A percentile compares a stretch with the other conserved stretches of the same genome.
These are phyloP conservation scores for Lontra canadensis DNA, from an alignment of 2,113 vertebrate genomes.

Conservation along the genomic window DNA sequence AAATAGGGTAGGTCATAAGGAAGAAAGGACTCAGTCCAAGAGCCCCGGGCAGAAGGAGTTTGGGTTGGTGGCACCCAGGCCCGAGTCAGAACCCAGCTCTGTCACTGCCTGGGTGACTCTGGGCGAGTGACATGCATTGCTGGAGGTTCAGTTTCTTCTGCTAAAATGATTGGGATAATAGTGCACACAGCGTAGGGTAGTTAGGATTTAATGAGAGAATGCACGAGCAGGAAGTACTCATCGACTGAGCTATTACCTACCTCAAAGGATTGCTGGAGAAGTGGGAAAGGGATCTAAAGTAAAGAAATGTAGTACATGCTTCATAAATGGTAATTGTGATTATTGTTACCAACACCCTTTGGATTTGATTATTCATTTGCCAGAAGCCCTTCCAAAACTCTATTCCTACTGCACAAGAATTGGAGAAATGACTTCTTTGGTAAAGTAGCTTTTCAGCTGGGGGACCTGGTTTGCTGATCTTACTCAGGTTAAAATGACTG, in stretches of 20 bases:
- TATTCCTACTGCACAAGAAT: constrained; percentile 60
- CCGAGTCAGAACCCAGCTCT: not conserved
- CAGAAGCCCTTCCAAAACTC: constrained; percentile 72
- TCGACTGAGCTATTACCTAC: constrained; percentile 47
- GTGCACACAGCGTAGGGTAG: not conserved
- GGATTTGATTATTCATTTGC: constrained; percentile 68
- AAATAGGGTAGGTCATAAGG: not conserved
- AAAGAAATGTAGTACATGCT: constrained; percentile 39
- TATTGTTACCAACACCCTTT: constrained; percentile 58
- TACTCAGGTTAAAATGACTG: constrained; percentile 80
- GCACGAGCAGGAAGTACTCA: constrained; percentile 17
- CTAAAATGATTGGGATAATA: constrained; percentile 62
- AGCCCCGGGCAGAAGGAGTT: not conserved
- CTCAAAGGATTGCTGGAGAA: constrained; percentile 55
- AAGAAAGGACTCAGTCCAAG: not conserved
- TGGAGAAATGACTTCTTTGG: constrained; percentile 69
- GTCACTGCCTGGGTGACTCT: not conserved
- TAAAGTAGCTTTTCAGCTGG: constrained; percentile 79
- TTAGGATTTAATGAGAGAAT: constrained; percentile 55
- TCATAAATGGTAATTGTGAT: constrained; percentile 56
- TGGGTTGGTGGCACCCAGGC: not conserved
- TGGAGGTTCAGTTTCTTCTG: constrained; percentile 43
- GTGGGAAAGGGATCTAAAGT: constrained; percentile 20
- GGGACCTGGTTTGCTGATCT: constrained; percentile 76
- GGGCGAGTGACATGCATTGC: not conserved